phyloP scores from a whole-genome alignment of 1,140 invertebrate species.

The Habropoda laboriosa region DNA sequence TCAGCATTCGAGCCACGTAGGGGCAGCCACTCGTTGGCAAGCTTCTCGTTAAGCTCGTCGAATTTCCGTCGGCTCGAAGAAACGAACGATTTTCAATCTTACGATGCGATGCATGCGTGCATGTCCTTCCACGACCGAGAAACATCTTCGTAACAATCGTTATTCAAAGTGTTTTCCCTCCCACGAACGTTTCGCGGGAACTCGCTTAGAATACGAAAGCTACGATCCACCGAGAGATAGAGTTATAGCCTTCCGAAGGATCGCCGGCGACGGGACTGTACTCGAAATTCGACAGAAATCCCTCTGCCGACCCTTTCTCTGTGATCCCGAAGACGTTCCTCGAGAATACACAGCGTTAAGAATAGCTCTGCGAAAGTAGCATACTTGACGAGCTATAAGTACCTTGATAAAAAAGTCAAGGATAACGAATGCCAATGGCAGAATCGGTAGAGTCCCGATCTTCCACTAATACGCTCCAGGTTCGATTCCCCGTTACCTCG shows the following conservation, averaged over 20 bases:
- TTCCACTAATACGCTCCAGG: too few relatives aligned
- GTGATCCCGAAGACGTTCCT: too few relatives aligned
- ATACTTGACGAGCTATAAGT: too few relatives aligned
- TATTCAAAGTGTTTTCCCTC: slow-evolving; percentile 26
- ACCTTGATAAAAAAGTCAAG: too few relatives aligned
- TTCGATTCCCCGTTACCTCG: too few relatives aligned
- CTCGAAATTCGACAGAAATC: not conserved
- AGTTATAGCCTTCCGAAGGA: not conserved
- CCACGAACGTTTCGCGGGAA: not conserved
- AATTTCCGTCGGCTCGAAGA: slow-evolving; percentile 16
- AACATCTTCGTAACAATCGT: slow-evolving; percentile 39
- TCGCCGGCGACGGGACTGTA: not conserved
- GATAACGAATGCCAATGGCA: too few relatives aligned
- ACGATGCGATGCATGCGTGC: slow-evolving; percentile 20
- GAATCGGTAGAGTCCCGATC: too few relatives aligned
- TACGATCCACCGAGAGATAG: not conserved
- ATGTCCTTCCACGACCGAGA: not conserved
- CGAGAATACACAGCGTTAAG: too few relatives aligned
- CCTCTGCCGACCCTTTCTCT: too few relatives aligned
- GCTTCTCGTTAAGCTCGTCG: slow-evolving; percentile 44
- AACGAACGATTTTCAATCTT: slow-evolving; percentile 39
- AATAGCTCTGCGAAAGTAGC: too few relatives aligned
- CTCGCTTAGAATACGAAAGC: slow-evolving; percentile 6
- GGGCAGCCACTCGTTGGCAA: slow-evolving; percentile 32
- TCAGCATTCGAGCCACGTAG: slow-evolving; percentile 42